Conservation (phyloP, 2,888 invertebrate species). For the Lasius fuliginosus region DNA sequence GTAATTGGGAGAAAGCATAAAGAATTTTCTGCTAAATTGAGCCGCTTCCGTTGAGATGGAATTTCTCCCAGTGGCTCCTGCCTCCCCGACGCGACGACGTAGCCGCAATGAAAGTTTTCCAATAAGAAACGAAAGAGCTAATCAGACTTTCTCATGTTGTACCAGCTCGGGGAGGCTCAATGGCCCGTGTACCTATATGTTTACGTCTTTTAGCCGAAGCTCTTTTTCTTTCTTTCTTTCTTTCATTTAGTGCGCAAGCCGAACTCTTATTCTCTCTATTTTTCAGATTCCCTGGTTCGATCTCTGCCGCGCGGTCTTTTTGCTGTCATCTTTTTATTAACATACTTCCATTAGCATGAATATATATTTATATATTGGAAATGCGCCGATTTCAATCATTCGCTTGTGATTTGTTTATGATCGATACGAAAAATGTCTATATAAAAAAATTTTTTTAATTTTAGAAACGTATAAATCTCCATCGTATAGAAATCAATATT, state of each 20-base stretch:
- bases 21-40: constrained; percentile 84
- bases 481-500: not conserved
- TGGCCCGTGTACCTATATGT: constrained; percentile 77
- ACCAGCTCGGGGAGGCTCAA: constrained; percentile 75
- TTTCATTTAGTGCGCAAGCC: constrained; percentile 38
- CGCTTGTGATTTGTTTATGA: not conserved
- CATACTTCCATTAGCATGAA: not conserved
- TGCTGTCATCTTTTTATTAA: not conserved
- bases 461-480: not conserved
- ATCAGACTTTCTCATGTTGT: constrained; percentile 80
- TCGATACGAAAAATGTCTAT: not conserved
- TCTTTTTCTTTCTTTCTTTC: constrained; percentile 45
- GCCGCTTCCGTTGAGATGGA: constrained; percentile 78
- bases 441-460: not conserved
- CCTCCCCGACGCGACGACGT: constrained; percentile 50
- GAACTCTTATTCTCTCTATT: constrained; percentile 31
- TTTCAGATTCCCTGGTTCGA: constrained; percentile 14
- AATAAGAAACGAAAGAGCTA: constrained; percentile 82
- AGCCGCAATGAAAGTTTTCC: constrained; percentile 79
- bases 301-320: constrained; percentile 11
- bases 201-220: constrained; percentile 57
- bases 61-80: constrained; percentile 67
- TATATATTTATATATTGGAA: not conserved
- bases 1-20: constrained; percentile 79
- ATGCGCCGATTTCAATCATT: constrained; percentile 5